A percentile compares a stretch with the other conserved stretches of the same genome.
These are phyloP conservation scores for Anguilla anguilla DNA, from an alignment of 2,797 vertebrate species.

Conservation along the genomic window DNA sequence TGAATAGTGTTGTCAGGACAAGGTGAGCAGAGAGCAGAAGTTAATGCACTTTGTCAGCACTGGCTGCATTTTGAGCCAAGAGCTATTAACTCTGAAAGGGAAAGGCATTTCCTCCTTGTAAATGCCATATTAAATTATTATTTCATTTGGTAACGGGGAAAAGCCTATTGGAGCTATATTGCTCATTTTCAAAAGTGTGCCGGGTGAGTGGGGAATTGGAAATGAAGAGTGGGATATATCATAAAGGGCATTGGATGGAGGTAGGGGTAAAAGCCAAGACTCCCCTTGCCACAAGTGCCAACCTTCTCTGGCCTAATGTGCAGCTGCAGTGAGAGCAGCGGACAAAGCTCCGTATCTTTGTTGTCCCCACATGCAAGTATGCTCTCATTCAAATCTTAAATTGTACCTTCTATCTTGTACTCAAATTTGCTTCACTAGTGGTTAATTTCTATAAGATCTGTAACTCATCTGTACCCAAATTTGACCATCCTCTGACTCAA, in stretches of 20 bases:
- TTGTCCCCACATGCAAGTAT: constrained; percentile 25
- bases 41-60: constrained; percentile 81
- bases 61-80: constrained; percentile 73
- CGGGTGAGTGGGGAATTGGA: constrained; percentile 67
- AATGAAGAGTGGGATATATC: constrained; percentile 62
- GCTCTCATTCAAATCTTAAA: neutral
- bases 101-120: constrained; percentile 85
- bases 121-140: constrained; percentile 85
- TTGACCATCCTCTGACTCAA: neutral
- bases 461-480: neutral
- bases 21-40: constrained; percentile 71
- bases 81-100: constrained; percentile 80
- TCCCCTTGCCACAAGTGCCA: neutral
- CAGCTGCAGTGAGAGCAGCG: neutral
- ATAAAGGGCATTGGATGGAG: constrained; percentile 43
- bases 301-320: neutral
- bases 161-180: constrained; percentile 72
- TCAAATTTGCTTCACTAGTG: neutral
- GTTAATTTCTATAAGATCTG: neutral
- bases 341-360: constrained; percentile 30
- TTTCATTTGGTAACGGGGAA: constrained; percentile 81
- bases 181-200: constrained; percentile 48
- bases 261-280: constrained; percentile 11
- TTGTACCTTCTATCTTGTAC: neutral
- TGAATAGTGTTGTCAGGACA: constrained; percentile 69